Evolutionary conservation across 2,888 invertebrate species (phyloP).

Genomic region (Volucella zonaria): DNA sequence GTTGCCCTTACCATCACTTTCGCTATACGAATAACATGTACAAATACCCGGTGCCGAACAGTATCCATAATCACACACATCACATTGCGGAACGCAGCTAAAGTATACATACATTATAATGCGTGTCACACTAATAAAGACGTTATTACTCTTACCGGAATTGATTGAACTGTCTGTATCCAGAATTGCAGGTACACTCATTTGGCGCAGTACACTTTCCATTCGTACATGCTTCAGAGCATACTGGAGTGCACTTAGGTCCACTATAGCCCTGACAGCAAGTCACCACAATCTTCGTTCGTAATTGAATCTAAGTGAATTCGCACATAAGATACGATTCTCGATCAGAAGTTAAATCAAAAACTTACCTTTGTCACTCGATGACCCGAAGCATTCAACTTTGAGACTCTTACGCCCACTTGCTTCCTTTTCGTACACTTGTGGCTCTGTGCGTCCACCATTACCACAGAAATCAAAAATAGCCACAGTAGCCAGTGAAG

Average conservation of each 20-base stretch:
- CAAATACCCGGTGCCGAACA: conserved; percentile 79
- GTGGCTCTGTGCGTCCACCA: conserved; percentile 36
- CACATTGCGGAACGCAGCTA: conserved; percentile 79
- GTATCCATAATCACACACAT: conserved; percentile 77
- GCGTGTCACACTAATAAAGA: conserved; percentile 53
- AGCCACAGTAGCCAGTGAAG: conserved; percentile 45
- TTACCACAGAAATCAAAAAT: conserved; percentile 47
- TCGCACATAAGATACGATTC: conserved; percentile 23
- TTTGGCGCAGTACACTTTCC: conserved; percentile 80
- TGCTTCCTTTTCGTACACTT: conserved; percentile 33
- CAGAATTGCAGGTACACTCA: conserved; percentile 80
- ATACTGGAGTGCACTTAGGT: conserved; percentile 75
- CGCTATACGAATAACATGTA: conserved; percentile 77
- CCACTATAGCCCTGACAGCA: conserved; percentile 76
- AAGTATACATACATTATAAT: not conserved
- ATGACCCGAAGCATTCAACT: conserved; percentile 23
- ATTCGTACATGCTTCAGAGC: conserved; percentile 75
- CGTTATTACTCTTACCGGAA: conserved; percentile 63
- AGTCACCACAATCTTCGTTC: conserved; percentile 18
- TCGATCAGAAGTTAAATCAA: conserved; percentile 20
- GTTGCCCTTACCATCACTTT: conserved; percentile 68
- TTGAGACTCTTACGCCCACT: conserved; percentile 5
- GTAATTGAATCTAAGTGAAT: conserved; percentile 43
- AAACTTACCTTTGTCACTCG: conserved; percentile 34
- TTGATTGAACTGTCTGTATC: conserved; percentile 78